Evolutionary conservation across 2,797 vertebrate species (phyloP).

Genomic region (Mallotus villosus): DNA sequence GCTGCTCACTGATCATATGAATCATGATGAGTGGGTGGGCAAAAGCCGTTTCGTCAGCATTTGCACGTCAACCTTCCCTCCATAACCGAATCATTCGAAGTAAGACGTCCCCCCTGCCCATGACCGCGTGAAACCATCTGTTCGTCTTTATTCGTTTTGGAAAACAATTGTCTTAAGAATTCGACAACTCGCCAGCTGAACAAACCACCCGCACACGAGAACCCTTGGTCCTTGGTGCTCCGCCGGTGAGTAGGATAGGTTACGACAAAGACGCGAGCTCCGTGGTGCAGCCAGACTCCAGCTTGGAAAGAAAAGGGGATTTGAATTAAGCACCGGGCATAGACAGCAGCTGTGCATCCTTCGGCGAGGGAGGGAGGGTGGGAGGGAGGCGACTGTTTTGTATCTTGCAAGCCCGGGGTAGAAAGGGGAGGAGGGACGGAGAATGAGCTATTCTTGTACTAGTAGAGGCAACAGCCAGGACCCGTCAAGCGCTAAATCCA

Average conservation of each 20-base stretch:
- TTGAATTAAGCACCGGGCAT: constrained; percentile 66
- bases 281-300: constrained; percentile 5
- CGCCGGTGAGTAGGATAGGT: neutral
- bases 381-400: constrained; percentile 60
- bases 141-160: neutral
- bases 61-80: neutral
- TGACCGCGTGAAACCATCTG: constrained; percentile 7
- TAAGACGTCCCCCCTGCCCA: neutral
- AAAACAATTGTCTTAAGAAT: too few species aligned
- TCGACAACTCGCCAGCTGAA: too few species aligned
- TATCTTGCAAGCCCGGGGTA: constrained; percentile 65
- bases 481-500: constrained; percentile 70
- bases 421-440: constrained; percentile 66
- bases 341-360: constrained; percentile 62
- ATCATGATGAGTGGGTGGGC: neutral
- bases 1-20: neutral
- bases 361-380: constrained; percentile 54
- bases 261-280: neutral
- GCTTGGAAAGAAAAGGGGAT: constrained; percentile 53
- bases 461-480: constrained; percentile 78
- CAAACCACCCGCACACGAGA: too few species aligned
- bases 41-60: neutral
- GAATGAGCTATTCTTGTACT: constrained; percentile 85
- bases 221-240: neutral
- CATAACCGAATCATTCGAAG: neutral